phyloP scores from a whole-genome alignment of 2,113 vertebrate species.

The Aegithalos caudatus region DNA sequence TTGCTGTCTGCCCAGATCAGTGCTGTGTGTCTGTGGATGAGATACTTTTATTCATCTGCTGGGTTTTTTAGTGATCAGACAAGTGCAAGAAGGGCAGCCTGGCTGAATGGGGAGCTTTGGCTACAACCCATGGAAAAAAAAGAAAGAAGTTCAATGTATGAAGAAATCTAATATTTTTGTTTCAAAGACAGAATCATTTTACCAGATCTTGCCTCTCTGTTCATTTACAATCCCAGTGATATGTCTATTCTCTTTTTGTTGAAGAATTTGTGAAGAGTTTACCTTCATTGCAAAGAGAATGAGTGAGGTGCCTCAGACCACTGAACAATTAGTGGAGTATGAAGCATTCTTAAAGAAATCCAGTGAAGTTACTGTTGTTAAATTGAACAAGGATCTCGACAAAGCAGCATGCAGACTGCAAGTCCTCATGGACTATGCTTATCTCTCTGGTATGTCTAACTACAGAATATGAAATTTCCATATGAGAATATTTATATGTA shows the following conservation, averaged over 20 bases:
- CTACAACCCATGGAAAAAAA: not conserved
- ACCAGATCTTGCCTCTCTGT: not conserved
- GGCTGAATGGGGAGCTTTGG: not conserved
- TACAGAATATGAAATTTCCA: not conserved
- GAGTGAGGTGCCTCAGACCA: conserved; percentile 75
- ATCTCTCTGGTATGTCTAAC: conserved; percentile 75
- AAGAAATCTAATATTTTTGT: not conserved
- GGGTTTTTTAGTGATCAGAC: not conserved
- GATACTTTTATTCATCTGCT: not conserved
- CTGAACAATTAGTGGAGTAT: conserved; percentile 79
- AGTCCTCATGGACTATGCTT: conserved; percentile 84
- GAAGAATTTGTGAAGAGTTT: conserved; percentile 86
- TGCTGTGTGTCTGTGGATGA: not conserved
- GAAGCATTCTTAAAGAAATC: conserved; percentile 76
- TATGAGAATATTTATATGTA: not conserved
- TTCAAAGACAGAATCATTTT: not conserved
- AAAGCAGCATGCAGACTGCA: conserved; percentile 74
- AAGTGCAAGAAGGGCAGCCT: not conserved
- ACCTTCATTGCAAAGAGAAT: conserved; percentile 76
- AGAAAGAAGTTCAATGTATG: not conserved
- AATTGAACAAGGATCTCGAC: conserved; percentile 74
- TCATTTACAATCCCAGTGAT: not conserved
- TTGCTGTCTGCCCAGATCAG: not conserved
- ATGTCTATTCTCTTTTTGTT: not conserved
- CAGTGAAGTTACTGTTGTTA: conserved; percentile 79